Evolutionary conservation across 2,797 vertebrate species (phyloP).

Genomic region (Peromyscus aztecus): DNA sequence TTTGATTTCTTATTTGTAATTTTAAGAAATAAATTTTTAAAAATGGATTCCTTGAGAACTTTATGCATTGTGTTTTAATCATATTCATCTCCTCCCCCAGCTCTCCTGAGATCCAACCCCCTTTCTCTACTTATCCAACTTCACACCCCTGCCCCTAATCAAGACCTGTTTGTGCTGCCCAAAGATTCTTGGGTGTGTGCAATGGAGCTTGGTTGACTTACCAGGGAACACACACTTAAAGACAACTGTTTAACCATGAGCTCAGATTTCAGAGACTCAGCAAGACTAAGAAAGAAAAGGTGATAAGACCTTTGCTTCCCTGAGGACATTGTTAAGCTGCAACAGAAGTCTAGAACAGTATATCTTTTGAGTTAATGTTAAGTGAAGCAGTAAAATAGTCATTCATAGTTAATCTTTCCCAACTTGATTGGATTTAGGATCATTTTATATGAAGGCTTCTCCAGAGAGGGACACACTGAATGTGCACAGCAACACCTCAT

Average conservation of each 20-base stretch:
- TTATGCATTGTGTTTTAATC: neutral
- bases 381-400: neutral
- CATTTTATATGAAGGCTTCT: neutral
- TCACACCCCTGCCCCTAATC: too few relatives aligned
- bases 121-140: neutral
- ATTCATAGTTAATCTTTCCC: neutral
- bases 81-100: neutral
- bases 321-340: neutral
- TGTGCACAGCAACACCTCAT: neutral
- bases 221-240: neutral
- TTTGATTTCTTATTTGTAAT: neutral
- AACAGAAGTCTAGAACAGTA: neutral
- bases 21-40: slow-evolving; percentile 5
- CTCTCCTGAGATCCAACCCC: neutral
- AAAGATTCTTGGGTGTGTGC: neutral
- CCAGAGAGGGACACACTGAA: neutral
- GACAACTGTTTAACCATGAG: neutral
- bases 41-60: neutral
- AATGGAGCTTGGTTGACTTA: neutral
- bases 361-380: slow-evolving; percentile 1
- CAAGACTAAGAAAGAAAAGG: neutral
- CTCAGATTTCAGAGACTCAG: neutral
- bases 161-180: neutral
- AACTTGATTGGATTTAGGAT: neutral
- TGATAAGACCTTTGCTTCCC: neutral